Evolutionary conservation across 2,113 vertebrate species (phyloP).

Genomic region (Cariama cristata): DNA sequence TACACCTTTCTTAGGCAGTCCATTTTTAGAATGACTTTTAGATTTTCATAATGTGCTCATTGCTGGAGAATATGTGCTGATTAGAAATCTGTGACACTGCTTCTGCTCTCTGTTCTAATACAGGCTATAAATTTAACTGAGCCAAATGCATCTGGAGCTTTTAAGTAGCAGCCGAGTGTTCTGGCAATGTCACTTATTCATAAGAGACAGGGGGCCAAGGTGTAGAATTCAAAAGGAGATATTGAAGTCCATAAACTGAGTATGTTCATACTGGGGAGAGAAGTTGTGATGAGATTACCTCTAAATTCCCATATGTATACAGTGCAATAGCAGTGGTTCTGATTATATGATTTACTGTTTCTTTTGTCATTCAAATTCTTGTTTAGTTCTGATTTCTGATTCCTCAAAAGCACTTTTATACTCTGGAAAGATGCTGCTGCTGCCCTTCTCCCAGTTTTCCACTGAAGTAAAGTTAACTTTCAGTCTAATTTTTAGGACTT

Average conservation of each 20-base stretch:
- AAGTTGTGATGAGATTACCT: not conserved
- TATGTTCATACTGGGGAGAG: not conserved
- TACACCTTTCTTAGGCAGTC: not conserved
- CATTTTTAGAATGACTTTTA: slow-evolving; percentile 5
- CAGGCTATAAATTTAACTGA: not conserved
- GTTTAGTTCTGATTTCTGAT: not conserved
- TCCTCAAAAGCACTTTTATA: not conserved
- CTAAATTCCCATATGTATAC: not conserved
- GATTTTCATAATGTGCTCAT: not conserved
- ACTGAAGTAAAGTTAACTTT: not conserved
- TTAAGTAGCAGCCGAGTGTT: not conserved
- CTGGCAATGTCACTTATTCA: not conserved
- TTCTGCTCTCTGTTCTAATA: not conserved
- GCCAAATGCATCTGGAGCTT: not conserved
- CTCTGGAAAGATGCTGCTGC: not conserved
- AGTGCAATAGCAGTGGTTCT: not conserved
- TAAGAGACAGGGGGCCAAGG: not conserved
- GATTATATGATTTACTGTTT: not conserved
- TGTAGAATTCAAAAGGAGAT: not conserved
- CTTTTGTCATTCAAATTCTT: not conserved
- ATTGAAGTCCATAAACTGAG: not conserved
- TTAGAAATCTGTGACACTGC: not conserved
- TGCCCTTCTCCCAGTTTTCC: not conserved
- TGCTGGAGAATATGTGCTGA: not conserved
- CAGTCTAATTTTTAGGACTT: not conserved